phyloP scores from a whole-genome alignment of 2,888 invertebrate genomes.

The Cephus sareptanus region DNA sequence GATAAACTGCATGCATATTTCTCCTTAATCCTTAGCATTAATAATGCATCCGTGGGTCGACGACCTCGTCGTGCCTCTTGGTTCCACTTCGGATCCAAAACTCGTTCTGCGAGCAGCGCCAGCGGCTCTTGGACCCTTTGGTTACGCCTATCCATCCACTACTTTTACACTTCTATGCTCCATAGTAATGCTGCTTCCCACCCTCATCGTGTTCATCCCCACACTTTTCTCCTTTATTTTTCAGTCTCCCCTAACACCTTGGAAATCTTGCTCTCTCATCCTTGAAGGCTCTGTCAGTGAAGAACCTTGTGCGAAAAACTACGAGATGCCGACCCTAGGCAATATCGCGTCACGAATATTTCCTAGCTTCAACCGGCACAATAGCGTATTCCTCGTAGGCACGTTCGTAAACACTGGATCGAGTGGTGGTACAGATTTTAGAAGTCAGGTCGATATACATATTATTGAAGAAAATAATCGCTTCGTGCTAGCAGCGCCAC shows the following conservation, averaged over 20 bases:
- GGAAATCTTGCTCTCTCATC: background rate
- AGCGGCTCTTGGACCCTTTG: background rate
- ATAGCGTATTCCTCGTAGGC: background rate
- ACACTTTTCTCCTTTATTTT: background rate
- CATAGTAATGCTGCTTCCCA: background rate
- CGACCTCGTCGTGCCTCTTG: constrained; percentile 1
- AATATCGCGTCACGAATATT: no score
- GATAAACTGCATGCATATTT: constrained; percentile 11
- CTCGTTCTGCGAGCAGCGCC: background rate
- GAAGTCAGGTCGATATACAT: background rate
- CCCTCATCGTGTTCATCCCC: background rate
- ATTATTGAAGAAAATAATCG: background rate
- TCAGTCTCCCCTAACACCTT: background rate
- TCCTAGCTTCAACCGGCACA: background rate
- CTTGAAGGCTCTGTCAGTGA: background rate
- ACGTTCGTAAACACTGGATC: background rate
- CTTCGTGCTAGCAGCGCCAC: background rate
- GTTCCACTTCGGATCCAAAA: background rate
- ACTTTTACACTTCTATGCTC: background rate
- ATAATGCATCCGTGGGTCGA: constrained; percentile 8
- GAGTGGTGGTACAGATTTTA: background rate
- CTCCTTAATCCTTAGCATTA: constrained; percentile 9
- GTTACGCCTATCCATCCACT: background rate
- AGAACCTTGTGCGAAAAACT: background rate
- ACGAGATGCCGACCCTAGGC: background rate